Base-by-base conservation (phyloP, 2,113 vertebrate species). In the Corythaixoides concolor region DNA sequence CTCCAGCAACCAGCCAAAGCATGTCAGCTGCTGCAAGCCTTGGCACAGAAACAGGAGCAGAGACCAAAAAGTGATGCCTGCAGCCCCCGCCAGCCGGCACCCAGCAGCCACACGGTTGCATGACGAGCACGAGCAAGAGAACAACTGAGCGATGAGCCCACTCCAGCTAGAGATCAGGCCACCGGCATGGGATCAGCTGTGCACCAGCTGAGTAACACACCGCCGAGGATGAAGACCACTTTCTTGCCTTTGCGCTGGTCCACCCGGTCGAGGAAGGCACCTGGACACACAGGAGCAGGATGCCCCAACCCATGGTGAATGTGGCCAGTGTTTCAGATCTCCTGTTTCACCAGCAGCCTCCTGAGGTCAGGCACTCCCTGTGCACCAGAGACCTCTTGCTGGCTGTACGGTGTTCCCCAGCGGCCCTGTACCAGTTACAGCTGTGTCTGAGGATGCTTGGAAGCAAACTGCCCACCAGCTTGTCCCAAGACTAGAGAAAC, bases 81-180 rank as follows among this genome's bases (percentile, higher is more conserved):
- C 37, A 4, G 8, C 17, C 16, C 74, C 55, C 45, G 32, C 5
- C 53, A 37, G 58, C 16, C 1, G 0, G 30, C 5, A 1, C 55
- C 1, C 0, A 58, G 39, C 45, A 33, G 68, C 24, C 3, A 0
- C 69, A 14, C 0, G 0, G 27, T 0, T 39, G n/a, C 39, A 7
- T 0, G 1, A 41, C 0, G 0, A 37, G 35, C 43, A 19, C 0
- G 1, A 26, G 81, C 58, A 60, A 39, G 35, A 55, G 76, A 67
- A 26, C 15, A 49, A 8, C 6, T 2, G 33, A 49, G 7, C 1
- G 0, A 20, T 4, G 17, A 83, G 43, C 56, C 28, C 52, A 9
- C 5, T 22, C 24, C 0, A 0, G 53, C n/a, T 17, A 6, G 35
- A 21, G 3, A 7, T 2, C 45, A 8, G 50, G 64, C 43, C 83